Conservation (phyloP, 2,888 invertebrate species). For the Eupithecia abbreviata region DNA sequence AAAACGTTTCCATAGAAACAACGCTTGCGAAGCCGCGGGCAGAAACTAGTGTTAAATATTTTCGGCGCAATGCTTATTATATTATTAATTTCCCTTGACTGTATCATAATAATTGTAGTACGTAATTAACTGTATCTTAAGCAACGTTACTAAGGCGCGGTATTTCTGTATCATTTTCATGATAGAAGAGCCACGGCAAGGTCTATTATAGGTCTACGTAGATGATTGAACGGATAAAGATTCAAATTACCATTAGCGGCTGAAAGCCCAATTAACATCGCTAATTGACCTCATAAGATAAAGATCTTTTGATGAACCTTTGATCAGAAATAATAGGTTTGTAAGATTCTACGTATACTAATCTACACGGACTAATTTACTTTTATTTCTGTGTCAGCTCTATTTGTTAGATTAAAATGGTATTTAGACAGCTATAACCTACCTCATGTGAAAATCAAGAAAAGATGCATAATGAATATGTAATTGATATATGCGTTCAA, state of each 20-base stretch:
- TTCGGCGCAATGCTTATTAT: no score
- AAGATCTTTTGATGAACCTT: slow-evolving; percentile 4
- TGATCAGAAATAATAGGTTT: neutral
- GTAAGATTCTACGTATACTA: neutral
- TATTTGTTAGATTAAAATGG: neutral
- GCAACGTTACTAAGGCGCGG: neutral
- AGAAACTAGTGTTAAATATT: no score
- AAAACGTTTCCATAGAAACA: no score
- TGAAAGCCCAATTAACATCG: neutral
- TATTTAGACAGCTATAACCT: no score
- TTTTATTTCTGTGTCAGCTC: neutral
- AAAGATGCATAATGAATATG: no score
- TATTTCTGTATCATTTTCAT: neutral
- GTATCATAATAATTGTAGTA: no score
- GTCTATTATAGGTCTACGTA: neutral
- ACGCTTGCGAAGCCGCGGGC: no score
- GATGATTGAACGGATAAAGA: neutral
- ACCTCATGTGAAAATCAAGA: no score
- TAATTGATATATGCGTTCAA: no score
- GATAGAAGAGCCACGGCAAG: neutral
- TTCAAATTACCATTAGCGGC: neutral
- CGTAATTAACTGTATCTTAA: no score
- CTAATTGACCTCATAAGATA: neutral
- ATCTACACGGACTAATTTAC: neutral
- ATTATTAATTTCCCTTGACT: no score